These are phyloP conservation scores for Naso thynnoides DNA, from an alignment of 2,797 vertebrate species.

Conservation along the genomic window DNA sequence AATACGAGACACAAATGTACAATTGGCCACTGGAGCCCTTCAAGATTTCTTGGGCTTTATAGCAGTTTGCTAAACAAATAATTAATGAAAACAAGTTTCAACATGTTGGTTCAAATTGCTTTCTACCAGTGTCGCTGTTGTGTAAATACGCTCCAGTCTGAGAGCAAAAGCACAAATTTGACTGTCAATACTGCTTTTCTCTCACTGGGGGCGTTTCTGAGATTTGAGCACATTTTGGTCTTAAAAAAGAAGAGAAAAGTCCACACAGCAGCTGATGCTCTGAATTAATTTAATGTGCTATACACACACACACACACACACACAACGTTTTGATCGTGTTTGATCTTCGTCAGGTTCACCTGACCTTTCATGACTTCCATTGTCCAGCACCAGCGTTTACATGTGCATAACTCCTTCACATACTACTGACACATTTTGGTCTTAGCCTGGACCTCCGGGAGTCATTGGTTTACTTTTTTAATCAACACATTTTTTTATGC, in stretches of 20 bases:
- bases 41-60: background rate
- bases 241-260: background rate
- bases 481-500: too few relatives aligned
- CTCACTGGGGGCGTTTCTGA: background rate
- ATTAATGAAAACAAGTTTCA: constrained; percentile 24
- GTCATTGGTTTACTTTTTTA: too few relatives aligned
- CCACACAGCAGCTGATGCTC: too few relatives aligned
- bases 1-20: background rate
- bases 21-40: background rate
- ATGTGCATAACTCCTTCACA: too few relatives aligned
- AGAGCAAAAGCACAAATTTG: constrained; percentile 11
- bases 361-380: too few relatives aligned
- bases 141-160: constrained; percentile 36
- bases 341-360: too few relatives aligned
- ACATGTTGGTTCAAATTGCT: constrained; percentile 16
- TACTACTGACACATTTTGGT: too few relatives aligned
- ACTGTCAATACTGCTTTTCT: background rate
- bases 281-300: too few relatives aligned
- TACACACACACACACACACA: background rate
- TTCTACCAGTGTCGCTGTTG: constrained; percentile 1
- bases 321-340: too few relatives aligned
- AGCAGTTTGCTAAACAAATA: constrained; percentile 14
- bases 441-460: too few relatives aligned
- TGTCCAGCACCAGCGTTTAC: too few relatives aligned
- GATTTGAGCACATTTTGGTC: too few relatives aligned